Evolutionary conservation across 2,113 vertebrate genomes (phyloP), one percentile per base, ranked within the genome.

Genomic region (Etheostoma spectabile): DNA sequence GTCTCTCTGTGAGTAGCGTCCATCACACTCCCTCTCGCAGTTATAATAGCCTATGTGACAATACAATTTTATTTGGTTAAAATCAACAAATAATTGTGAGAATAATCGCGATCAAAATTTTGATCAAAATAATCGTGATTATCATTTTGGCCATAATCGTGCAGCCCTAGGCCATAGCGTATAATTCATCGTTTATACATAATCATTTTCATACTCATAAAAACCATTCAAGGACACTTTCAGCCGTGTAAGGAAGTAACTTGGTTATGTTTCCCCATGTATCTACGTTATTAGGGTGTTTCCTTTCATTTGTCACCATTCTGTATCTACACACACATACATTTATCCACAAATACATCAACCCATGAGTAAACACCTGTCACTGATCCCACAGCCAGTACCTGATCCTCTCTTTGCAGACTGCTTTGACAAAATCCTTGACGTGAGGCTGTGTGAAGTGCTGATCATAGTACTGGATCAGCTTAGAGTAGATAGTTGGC

Each of bases 331-430:
- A 45, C 5, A 59, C 5, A 55, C 6, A 52, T 5, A 71, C 22
- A 35, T 11, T 1, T 5, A 59, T 51, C 19, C n/a, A 48, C 18
- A 56, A 18, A 70, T 35, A 51, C 42, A 48, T 52, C 42, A 19
- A 42, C 35, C 11, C 21, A 22, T 35, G n/a, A 70, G 35, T 51
- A 75, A 71, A 33, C 22, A 38, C 42, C 18, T 66, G 56, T 49
- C 62, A 49, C 13, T 61, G 56, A 80, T 61, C 33, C 1, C 6
- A 56, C 22, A 67, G 18, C 5, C 62, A 42, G 46, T 89, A 99
- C 98, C 98, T 96, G 91, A 99, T 96, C 61, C 95, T 96, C 61
- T 97, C 95, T 88, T 94, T 90, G 93, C 97, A 99, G n/a, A 95
- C 82, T 0, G 97, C 97, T 88, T 21, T 96, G 52, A 99, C 87